These are phyloP conservation scores for Cotesia vestalis DNA, from an alignment of 1,140 invertebrate species.

Conservation along the genomic window DNA sequence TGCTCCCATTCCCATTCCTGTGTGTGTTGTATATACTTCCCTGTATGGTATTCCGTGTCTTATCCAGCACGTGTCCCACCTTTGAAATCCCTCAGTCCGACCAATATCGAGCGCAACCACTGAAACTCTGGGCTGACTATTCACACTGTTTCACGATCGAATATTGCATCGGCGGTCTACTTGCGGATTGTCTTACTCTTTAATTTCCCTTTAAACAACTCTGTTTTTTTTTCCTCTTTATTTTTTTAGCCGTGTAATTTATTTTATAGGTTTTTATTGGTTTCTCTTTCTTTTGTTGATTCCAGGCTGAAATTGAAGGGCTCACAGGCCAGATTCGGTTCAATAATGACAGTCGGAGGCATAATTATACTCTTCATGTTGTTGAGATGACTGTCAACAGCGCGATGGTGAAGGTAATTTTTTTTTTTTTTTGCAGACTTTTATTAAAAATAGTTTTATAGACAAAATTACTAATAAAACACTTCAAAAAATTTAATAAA, in stretches of 20 bases:
- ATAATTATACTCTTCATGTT: conserved; percentile 91
- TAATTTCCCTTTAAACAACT: conserved; percentile 23
- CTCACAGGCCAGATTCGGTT: conserved; percentile 90
- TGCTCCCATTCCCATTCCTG: neutral
- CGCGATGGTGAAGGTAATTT: conserved; percentile 81
- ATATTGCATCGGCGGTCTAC: conserved; percentile 24
- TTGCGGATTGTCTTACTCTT: conserved; percentile 23
- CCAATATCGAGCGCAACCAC: conserved; percentile 35
- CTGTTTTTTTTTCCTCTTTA: conserved; percentile 6
- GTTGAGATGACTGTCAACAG: conserved; percentile 92
- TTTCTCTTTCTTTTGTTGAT: neutral
- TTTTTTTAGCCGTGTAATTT: conserved; percentile 21
- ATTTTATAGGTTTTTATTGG: neutral
- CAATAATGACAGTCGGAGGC: conserved; percentile 83
- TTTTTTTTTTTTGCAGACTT: neutral
- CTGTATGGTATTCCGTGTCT: conserved; percentile 22
- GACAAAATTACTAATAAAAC: no score
- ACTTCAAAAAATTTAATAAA: no score
- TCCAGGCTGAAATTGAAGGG: conserved; percentile 89
- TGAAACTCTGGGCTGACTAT: neutral
- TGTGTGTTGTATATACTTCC: no score
- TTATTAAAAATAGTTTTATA: no score
- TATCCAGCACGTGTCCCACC: conserved; percentile 31
- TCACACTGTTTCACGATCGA: conserved; percentile 13
- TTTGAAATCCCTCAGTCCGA: conserved; percentile 3